These are phyloP conservation scores for Ophion ellenae DNA, from an alignment of 2,888 invertebrate genomes.

Conservation along the genomic window DNA sequence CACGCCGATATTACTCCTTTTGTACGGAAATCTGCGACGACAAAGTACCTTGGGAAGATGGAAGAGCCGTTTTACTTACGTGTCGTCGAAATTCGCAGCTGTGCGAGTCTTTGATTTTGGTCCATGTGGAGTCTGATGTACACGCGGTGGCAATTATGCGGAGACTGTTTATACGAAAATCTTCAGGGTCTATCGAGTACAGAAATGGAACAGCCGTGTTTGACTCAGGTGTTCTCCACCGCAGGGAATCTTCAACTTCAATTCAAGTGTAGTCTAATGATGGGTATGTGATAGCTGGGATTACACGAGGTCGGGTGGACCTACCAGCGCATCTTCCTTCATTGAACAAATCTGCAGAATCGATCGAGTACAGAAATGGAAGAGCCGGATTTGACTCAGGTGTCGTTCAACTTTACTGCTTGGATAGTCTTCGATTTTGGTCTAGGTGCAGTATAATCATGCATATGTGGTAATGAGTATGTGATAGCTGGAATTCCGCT, in stretches of 20 bases:
- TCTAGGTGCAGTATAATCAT: no score
- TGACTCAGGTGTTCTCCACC: no score
- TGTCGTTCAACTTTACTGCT: neutral
- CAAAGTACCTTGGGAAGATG: neutral
- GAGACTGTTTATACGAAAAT: neutral
- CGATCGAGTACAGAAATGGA: no score
- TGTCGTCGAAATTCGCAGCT: neutral
- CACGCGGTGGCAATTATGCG: neutral
- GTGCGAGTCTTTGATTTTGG: neutral
- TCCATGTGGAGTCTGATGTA: neutral
- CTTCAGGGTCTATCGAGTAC: neutral
- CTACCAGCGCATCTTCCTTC: no score
- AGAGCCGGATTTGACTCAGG: neutral
- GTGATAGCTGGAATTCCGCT: no score
- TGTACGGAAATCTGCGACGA: neutral
- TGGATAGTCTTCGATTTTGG: no score
- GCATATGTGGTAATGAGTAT: no score
- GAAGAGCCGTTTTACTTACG: neutral
- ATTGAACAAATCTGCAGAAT: no score
- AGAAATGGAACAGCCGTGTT: neutral
- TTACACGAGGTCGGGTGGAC: no score
- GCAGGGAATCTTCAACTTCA: no score
- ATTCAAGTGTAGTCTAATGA: no score
- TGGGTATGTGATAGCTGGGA: no score
- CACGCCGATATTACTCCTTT: slow-evolving; percentile 11